phyloP scores from a whole-genome alignment of 2,888 invertebrate species.

The Lochmaea capreae region DNA sequence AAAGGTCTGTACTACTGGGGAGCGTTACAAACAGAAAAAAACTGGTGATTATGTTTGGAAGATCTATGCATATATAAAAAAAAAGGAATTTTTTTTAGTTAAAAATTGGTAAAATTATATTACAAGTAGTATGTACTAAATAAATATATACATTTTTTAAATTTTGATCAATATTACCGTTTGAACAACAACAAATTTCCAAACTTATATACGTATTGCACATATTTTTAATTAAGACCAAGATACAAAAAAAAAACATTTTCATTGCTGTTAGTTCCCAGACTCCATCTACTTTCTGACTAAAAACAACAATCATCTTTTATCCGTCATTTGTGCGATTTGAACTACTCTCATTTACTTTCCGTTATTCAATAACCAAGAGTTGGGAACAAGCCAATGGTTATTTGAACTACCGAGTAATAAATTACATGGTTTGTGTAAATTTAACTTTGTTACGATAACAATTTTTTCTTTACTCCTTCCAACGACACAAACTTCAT shows the following conservation, averaged over 20 bases:
- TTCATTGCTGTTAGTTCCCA: too few relatives aligned
- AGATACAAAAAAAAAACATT: background rate
- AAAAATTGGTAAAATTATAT: constrained; percentile 27
- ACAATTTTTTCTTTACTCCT: too few relatives aligned
- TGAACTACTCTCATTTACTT: too few relatives aligned
- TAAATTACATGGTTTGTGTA: too few relatives aligned
- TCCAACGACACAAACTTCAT: too few relatives aligned
- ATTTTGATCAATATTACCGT: constrained; percentile 25
- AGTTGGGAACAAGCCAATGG: too few relatives aligned
- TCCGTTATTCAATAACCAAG: too few relatives aligned
- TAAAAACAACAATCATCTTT: too few relatives aligned
- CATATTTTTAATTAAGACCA: background rate
- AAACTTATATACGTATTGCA: background rate
- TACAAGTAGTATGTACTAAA: constrained; percentile 25
- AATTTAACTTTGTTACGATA: too few relatives aligned
- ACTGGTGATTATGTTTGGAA: constrained; percentile 22
- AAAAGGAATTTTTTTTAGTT: constrained; percentile 20
- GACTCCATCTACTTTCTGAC: background rate
- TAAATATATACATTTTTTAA: constrained; percentile 27
- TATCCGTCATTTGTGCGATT: too few relatives aligned
- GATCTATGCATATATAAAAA: constrained; percentile 24
- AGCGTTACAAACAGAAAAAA: constrained; percentile 4
- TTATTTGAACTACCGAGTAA: too few relatives aligned
- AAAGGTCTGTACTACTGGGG: constrained; percentile 5
- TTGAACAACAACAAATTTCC: constrained; percentile 16